Percentiles rank a stretch among this genome's conserved stretches.
Evolutionary conservation across 2,888 invertebrate species (phyloP).

Genomic region (Poecilobothrus nobilitatus): DNA sequence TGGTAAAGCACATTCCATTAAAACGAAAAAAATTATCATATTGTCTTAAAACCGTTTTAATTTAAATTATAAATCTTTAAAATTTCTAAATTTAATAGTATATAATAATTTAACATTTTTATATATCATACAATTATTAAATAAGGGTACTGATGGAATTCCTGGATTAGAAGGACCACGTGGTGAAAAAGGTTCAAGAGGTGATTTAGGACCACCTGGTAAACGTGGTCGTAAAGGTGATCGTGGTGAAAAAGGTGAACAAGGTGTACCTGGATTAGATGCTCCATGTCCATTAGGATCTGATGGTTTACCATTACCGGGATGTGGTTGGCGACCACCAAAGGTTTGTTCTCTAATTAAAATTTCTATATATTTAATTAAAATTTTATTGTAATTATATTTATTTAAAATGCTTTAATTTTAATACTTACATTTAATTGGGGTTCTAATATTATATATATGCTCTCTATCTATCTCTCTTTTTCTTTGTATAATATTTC

Average conservation of each 20-base stretch:
- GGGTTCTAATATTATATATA: neutral
- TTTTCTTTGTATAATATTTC: neutral
- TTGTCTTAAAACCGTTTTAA: no score
- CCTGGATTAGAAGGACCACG: slow-evolving; percentile 87
- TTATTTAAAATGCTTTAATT: neutral
- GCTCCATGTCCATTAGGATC: slow-evolving; percentile 97
- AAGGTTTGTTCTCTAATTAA: slow-evolving; percentile 51
- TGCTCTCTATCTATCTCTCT: no score
- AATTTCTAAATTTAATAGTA: no score
- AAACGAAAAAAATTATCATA: no score
- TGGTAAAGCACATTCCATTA: no score
- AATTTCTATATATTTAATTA: no score
- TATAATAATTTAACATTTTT: no score
- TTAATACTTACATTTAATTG: neutral
- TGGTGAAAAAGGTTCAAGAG: slow-evolving; percentile 82
- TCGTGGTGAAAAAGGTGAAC: slow-evolving; percentile 87
- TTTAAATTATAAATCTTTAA: no score
- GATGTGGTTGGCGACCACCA: slow-evolving; percentile 88
- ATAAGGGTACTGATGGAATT: slow-evolving; percentile 84
- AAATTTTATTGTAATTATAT: neutral
- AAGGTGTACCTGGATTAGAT: slow-evolving; percentile 94
- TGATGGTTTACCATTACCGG: slow-evolving; percentile 91
- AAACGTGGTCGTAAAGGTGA: slow-evolving; percentile 88
- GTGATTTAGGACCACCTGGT: slow-evolving; percentile 66
- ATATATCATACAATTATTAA: no score